Evolutionary conservation across 1,140 invertebrate species (phyloP), one percentile per base, ranked within the genome.

Genomic region (Ptiloglossa arizonensis): DNA sequence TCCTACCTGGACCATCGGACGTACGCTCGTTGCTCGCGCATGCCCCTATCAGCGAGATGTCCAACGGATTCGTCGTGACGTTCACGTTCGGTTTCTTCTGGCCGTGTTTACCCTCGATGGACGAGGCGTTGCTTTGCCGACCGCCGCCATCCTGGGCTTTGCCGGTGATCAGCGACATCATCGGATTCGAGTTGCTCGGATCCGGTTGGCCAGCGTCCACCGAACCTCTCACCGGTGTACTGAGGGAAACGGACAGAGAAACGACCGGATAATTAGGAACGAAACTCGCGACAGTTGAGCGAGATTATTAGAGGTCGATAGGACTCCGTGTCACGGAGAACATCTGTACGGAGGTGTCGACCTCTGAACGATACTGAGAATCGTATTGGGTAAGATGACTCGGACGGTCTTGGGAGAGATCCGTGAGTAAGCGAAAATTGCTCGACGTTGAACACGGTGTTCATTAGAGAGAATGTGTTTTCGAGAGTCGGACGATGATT

Each of bases 21-120:
- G 68, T 48, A 17, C 87, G 83, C 9, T 84, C 67, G 48, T 80
- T 79, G 71, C 88, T 89, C 41, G 79, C 17, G 8, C 59, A 52
- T 1, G 54, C 22, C 6, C 48, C 72, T 29, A 85, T 73, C 41
- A 93, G 80, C 35, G 92, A 92, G 54, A 93, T 93, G 81, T 95
- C 94, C 63, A 95, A 85, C 0, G 94, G 94, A 82, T 95, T 95
- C 5, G 94, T 94, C 29, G 94, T 95, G 5, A 95, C 94, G 88
- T 95, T 94, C 71, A 95, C 93, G 88, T 93, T 94, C 0, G 94
- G 94, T 35, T 93, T 93, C 32, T 71, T 82, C 0, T 79, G 89
- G 62, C 22, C 52, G n/a, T 35, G 86, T 88, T 64, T 76, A 0
- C 50, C 79, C 3, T 64, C 80, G 56, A 52, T 46, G 13, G 22